phyloP scores from a whole-genome alignment of 2,888 invertebrate genomes.

The Mystacides longicornis region DNA sequence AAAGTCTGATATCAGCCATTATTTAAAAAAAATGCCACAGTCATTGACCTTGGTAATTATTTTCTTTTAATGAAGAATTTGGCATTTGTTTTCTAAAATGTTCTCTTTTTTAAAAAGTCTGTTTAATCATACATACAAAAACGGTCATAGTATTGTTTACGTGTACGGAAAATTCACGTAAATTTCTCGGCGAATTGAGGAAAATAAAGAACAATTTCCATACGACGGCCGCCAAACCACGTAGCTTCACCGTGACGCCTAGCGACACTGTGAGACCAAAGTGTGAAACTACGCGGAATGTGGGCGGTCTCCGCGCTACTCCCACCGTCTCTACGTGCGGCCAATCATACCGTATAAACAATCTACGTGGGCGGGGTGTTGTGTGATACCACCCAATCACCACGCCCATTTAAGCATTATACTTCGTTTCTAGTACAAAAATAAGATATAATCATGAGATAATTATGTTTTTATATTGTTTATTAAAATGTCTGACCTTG shows the following conservation, averaged over 20 bases:
- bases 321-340: constrained; percentile 10
- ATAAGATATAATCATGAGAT: too few relatives aligned
- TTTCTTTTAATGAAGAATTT: too few relatives aligned
- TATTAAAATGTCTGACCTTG: too few relatives aligned
- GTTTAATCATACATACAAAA: too few relatives aligned
- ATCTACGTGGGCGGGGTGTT: constrained; percentile 9
- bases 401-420: constrained; percentile 20
- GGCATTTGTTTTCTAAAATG: too few relatives aligned
- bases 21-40: too few relatives aligned
- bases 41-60: too few relatives aligned
- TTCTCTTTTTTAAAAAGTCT: too few relatives aligned
- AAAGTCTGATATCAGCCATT: too few relatives aligned
- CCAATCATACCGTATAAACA: constrained; percentile 14
- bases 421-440: too few relatives aligned
- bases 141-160: too few relatives aligned
- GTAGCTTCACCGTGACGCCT: constrained; percentile 13
- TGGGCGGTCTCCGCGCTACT: constrained; percentile 12
- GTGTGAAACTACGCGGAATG: constrained; percentile 11
- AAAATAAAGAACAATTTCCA: neutral
- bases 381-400: constrained; percentile 8
- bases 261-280: constrained; percentile 11
- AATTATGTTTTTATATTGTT: too few relatives aligned
- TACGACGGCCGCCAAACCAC: neutral
- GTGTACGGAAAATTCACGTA: constrained; percentile 4
- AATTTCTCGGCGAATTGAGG: constrained; percentile 3